These are phyloP conservation scores for Sabellastarte sp. DNA, from an alignment of 2,888 invertebrate species.

Conservation along the genomic window DNA sequence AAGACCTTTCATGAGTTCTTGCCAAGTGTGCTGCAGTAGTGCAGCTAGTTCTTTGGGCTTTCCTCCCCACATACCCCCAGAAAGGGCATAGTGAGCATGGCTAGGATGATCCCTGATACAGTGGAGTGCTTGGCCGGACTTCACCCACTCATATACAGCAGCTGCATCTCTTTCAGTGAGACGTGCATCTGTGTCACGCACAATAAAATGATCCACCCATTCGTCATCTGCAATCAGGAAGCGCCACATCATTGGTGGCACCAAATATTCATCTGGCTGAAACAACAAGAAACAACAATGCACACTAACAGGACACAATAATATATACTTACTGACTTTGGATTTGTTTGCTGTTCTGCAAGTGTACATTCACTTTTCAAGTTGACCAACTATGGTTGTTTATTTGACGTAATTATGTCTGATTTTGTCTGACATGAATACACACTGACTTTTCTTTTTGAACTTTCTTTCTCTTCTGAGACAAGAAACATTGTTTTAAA, in stretches of 20 bases:
- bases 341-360: no score
- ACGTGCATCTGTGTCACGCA: slow-evolving; percentile 28
- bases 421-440: no score
- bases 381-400: no score
- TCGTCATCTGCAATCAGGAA: slow-evolving; percentile 32
- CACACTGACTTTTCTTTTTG: no score
- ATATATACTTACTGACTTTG: no score
- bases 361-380: no score
- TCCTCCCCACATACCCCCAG: slow-evolving; percentile 34
- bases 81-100: slow-evolving; percentile 27
- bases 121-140: slow-evolving; percentile 26
- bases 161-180: slow-evolving; percentile 29
- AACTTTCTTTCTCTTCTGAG: no score
- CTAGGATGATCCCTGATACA: slow-evolving; percentile 35
- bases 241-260: slow-evolving; percentile 36
- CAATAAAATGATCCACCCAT: slow-evolving; percentile 29
- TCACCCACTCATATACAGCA: slow-evolving; percentile 29
- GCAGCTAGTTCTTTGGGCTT: slow-evolving; percentile 14
- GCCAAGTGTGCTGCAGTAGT: slow-evolving; percentile 24
- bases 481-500: no score
- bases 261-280: slow-evolving; percentile 19
- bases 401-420: no score
- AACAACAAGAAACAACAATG: no score
- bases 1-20: slow-evolving; percentile 23
- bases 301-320: no score